These are phyloP conservation scores for Solenopsis fugax DNA, from an alignment of 1,140 invertebrate species.

Conservation along the genomic window DNA sequence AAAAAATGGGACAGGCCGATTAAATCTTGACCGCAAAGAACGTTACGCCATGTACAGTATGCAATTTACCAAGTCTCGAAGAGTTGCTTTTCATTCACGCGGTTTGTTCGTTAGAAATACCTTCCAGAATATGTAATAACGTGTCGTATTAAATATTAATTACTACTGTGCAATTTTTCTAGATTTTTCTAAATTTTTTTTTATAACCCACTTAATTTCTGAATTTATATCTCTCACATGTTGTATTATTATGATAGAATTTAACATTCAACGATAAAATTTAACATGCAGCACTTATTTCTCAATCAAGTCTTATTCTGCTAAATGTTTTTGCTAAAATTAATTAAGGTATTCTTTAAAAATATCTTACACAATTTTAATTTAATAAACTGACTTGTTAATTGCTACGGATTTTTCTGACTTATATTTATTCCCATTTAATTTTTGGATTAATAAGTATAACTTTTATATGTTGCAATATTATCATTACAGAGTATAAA, in stretches of 20 bases:
- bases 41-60: background rate
- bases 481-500: background rate
- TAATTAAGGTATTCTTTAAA: background rate
- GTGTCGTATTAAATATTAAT: background rate
- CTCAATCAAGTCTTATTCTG: too few species aligned
- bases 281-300: background rate
- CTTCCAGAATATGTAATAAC: background rate
- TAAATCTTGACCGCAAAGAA: conserved; percentile 5
- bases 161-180: background rate
- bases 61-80: background rate
- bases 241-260: background rate
- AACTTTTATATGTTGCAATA: background rate
- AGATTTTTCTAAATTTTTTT: background rate
- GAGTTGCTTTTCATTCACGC: background rate
- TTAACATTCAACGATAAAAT: background rate
- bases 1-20: conserved; percentile 24
- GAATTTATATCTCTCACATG: background rate
- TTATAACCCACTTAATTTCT: background rate
- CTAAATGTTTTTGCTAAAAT: background rate
- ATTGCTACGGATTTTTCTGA: background rate
- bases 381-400: background rate
- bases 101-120: background rate
- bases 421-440: background rate
- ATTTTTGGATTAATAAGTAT: background rate
- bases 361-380: background rate